Conservation (phyloP, 2,113 vertebrate species). For the Phasianus colchicus region DNA sequence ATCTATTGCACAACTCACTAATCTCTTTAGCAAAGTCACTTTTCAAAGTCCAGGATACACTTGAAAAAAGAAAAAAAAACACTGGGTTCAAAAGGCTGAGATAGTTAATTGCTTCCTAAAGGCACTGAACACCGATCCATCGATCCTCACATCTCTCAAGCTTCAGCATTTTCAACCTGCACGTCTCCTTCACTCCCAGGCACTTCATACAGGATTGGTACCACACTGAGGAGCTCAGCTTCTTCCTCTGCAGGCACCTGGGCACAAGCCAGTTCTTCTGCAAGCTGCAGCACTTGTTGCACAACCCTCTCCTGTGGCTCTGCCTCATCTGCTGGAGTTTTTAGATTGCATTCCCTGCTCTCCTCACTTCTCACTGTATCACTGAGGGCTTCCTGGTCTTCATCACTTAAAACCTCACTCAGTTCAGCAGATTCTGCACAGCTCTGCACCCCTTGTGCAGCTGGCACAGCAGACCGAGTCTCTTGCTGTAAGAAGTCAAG, state of each 20-base stretch:
- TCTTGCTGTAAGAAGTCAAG: neutral
- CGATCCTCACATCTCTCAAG: neutral
- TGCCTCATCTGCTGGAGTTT: neutral
- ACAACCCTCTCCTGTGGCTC: rapidly evolving
- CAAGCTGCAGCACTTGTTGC: neutral
- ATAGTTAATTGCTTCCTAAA: neutral
- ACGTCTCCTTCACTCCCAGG: neutral
- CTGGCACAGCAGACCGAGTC: rapidly evolving
- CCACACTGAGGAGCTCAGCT: neutral
- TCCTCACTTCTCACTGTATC: neutral
- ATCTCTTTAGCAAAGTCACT: neutral
- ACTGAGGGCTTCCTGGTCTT: neutral
- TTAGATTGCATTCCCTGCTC: neutral
- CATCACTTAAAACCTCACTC: rapidly evolving
- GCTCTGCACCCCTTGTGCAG: neutral
- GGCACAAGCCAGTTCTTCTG: neutral
- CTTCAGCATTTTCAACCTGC: neutral
- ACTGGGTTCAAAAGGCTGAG: neutral
- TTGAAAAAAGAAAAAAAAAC: neutral
- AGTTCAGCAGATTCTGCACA: rapidly evolving
- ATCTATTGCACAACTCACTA: neutral
- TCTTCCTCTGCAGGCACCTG: neutral
- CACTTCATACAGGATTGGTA: rapidly evolving
- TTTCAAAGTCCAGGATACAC: neutral
- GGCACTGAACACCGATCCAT: neutral